phyloP scores from a whole-genome alignment of 2,888 invertebrate species.

The Troilus luridus region DNA sequence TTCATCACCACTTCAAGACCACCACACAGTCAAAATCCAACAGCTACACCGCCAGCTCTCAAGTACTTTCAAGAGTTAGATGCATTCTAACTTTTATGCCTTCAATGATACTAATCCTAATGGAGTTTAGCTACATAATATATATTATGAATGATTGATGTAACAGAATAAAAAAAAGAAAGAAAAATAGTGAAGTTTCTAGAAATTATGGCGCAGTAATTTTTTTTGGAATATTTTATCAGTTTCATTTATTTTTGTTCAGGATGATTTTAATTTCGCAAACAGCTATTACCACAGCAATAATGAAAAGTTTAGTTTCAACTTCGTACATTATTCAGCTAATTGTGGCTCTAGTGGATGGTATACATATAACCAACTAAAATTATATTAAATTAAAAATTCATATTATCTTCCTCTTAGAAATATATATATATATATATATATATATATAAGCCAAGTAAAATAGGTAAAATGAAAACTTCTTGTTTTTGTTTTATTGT shows the following conservation, averaged over 20 bases:
- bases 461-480: background rate
- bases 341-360: constrained; percentile 38
- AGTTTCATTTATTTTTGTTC: background rate
- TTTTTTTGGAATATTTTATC: background rate
- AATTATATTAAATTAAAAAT: background rate
- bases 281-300: background rate
- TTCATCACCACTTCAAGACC: constrained; percentile 50
- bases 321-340: background rate
- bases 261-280: background rate
- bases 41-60: constrained; percentile 53
- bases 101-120: constrained; percentile 17
- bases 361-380: constrained; percentile 29
- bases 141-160: background rate
- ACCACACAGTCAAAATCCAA: constrained; percentile 57
- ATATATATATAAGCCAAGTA: background rate
- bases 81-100: constrained; percentile 50
- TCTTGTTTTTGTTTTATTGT: no score
- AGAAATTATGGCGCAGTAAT: background rate
- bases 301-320: background rate
- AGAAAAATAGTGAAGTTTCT: background rate
- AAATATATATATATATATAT: background rate
- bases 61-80: constrained; percentile 19
- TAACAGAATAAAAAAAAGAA: background rate
- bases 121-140: background rate
- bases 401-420: background rate